These are phyloP conservation scores for Scolopax rusticola DNA, from an alignment of 2,797 vertebrate genomes.

Conservation along the genomic window DNA sequence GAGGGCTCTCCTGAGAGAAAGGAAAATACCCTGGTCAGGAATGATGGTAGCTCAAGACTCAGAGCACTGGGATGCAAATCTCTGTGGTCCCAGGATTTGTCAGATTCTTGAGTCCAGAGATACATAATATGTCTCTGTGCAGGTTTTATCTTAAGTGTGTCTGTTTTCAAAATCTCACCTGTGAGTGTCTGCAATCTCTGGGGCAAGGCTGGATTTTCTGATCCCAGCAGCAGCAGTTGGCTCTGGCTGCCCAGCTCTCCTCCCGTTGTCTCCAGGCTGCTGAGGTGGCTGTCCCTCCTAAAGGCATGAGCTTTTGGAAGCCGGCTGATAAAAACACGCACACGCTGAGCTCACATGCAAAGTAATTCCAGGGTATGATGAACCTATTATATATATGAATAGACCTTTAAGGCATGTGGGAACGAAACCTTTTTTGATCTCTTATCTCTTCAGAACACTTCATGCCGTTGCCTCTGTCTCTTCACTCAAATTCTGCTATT, in stretches of 20 bases:
- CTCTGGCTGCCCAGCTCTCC: background rate
- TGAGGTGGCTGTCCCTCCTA: background rate
- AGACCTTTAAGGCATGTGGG: conserved; percentile 27
- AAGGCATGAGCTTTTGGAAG: background rate
- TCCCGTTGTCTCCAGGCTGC: background rate
- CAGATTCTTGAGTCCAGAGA: background rate
- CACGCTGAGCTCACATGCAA: background rate
- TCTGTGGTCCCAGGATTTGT: background rate
- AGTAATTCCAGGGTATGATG: conserved; percentile 27
- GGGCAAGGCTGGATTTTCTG: background rate
- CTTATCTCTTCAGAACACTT: conserved; percentile 41
- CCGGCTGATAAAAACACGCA: background rate
- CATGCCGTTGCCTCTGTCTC: background rate
- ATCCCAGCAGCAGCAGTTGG: background rate
- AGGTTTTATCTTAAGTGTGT: background rate
- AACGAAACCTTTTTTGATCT: conserved; percentile 33
- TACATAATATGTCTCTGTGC: accelerated
- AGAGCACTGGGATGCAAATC: background rate
- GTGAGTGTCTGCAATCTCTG: background rate
- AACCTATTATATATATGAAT: conserved; percentile 10
- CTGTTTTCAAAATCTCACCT: background rate
- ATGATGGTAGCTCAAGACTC: background rate
- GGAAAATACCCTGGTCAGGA: background rate
- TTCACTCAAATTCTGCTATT: background rate
- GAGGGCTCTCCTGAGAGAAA: background rate